Evolutionary conservation across 2,888 invertebrate genomes (phyloP).

Genomic region (Chaitophorus viminalis): DNA sequence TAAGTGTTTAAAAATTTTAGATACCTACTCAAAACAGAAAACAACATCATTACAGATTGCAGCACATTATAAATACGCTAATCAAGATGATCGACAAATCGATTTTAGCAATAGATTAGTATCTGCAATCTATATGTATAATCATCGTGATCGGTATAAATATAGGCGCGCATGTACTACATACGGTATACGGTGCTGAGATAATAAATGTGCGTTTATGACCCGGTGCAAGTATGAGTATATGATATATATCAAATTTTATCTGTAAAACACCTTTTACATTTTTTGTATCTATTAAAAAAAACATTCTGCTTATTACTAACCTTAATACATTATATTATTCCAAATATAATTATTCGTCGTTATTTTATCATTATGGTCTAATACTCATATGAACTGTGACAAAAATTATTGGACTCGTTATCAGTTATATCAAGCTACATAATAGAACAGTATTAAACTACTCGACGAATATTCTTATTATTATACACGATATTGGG

Average conservation of each 20-base stretch:
- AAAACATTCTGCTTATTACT: conserved; percentile 4
- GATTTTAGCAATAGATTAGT: not conserved
- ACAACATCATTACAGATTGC: not conserved
- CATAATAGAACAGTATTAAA: too few relatives aligned
- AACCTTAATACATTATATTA: not conserved
- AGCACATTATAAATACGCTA: not conserved
- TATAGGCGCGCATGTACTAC: not conserved
- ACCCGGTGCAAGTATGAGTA: not conserved
- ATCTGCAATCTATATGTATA: too few relatives aligned
- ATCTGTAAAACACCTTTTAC: not conserved
- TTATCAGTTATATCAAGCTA: not conserved
- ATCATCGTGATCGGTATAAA: too few relatives aligned
- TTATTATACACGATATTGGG: too few relatives aligned
- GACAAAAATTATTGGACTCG: not conserved
- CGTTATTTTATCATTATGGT: not conserved
- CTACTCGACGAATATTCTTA: not conserved
- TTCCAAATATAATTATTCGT: not conserved
- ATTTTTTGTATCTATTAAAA: too few relatives aligned
- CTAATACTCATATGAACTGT: conserved; percentile 1
- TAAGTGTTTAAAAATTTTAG: too few relatives aligned
- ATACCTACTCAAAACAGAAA: too few relatives aligned
- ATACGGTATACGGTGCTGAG: not conserved
- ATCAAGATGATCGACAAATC: not conserved
- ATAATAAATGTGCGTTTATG: not conserved
- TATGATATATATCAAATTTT: conserved; percentile 5